phyloP scores from a whole-genome alignment of 2,888 invertebrate genomes.

The Diaperis boleti region DNA sequence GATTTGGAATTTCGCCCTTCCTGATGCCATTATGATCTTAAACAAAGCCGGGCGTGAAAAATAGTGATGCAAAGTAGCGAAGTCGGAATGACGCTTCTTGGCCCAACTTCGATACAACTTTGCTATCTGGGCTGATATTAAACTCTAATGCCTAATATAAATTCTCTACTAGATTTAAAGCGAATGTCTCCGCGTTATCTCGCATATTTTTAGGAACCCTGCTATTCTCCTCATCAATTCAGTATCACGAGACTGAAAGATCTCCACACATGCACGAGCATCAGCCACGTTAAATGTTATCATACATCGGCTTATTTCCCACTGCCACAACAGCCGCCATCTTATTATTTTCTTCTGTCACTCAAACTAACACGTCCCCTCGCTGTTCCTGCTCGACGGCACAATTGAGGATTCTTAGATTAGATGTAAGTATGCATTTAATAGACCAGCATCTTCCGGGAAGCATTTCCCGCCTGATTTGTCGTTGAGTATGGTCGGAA shows the following conservation, averaged over 20 bases:
- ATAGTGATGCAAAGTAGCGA: constrained; percentile 38
- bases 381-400: neutral
- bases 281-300: constrained; percentile 33
- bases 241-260: constrained; percentile 41
- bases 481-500: constrained; percentile 43
- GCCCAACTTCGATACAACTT: constrained; percentile 39
- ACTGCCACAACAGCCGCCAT: constrained; percentile 11
- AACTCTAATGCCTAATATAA: constrained; percentile 46
- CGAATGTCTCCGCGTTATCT: constrained; percentile 41
- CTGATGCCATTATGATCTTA: constrained; percentile 14
- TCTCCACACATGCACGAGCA: constrained; percentile 37
- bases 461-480: constrained; percentile 43
- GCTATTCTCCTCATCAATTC: constrained; percentile 42
- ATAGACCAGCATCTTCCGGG: constrained; percentile 41
- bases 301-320: constrained; percentile 24
- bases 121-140: constrained; percentile 41
- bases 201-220: constrained; percentile 40
- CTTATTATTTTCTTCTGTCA: constrained; percentile 31
- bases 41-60: constrained; percentile 25
- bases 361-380: neutral
- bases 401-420: constrained; percentile 26
- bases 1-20: constrained; percentile 29
- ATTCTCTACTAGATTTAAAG: constrained; percentile 43
- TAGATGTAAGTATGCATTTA: constrained; percentile 39
- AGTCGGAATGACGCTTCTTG: constrained; percentile 44